Evolutionary conservation across 2,113 vertebrate species (phyloP), one percentile per base, ranked within the genome.

Genomic region (Stercorarius parasiticus): DNA sequence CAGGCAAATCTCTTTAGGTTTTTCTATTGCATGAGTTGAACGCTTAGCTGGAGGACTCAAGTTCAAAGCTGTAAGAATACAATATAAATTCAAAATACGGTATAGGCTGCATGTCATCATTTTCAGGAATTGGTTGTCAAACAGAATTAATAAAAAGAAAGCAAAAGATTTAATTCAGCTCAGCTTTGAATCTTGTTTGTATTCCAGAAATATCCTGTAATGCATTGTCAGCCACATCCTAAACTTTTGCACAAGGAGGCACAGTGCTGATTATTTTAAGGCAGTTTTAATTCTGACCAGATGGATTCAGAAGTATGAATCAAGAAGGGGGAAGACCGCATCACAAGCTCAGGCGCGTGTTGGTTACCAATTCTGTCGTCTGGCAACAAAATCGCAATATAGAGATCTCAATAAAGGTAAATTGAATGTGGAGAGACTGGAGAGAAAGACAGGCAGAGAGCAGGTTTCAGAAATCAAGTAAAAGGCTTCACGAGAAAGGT

Each of bases 51-150:
- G 16, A 86, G 15, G 27, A 73, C 11, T 69, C 26, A 27, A 80
- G 36, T 86, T 92, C 36, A 90, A 93, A 95, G 86, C 52, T 55
- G 16, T 34, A 79, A 67, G 52, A 90, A 82, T 74, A 84, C 47
- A 86, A 91, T 64, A 74, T 22, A 49, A 53, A 83, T 71, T 82
- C 21, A 91, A 73, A 62, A 78, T 64, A 53, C 26, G 15, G 2
- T 58, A 49, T 12, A 85, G 52, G 16, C 32, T 88, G 32, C 22
- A 2, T 79, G 67, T 84, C 15, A 3, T 67, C 4, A 55, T 50
- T 86, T 95, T 88, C 43, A 49, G 30, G 27, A 90, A 49, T 15
- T 0, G 4, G 27, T 53, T 94, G 64, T 81, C 77, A 90, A 69
- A 43, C 10, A 47, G 22, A 82, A 81, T 49, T 88, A 77, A 52